phyloP scores from a whole-genome alignment of 2,113 vertebrate species.

The Okapia johnstoni region DNA sequence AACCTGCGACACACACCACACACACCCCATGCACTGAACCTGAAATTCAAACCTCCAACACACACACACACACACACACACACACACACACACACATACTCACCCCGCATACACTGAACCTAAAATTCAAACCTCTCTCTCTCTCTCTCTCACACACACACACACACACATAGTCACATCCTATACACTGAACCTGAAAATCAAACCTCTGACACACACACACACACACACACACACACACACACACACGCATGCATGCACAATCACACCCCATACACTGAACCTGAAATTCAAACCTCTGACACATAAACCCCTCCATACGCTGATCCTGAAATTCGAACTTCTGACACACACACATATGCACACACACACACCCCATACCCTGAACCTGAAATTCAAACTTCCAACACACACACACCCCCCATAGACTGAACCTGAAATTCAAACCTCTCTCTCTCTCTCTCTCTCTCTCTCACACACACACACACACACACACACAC shows the following conservation, averaged over 20 bases:
- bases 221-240: background rate
- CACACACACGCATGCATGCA: no score
- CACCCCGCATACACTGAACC: background rate
- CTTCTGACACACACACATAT: no score
- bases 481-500: background rate
- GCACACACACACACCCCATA: no score
- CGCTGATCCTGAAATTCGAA: background rate
- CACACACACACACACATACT: background rate
- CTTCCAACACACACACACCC: background rate
- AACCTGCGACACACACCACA: background rate
- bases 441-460: background rate
- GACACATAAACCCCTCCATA: background rate
- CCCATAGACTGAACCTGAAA: background rate
- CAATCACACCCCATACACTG: background rate
- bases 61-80: no score
- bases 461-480: no score
- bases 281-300: background rate
- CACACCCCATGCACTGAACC: no score
- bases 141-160: no score
- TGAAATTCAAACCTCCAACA: no score
- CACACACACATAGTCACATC: no score
- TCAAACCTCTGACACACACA: background rate
- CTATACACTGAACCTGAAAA: background rate
- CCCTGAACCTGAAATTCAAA: background rate
- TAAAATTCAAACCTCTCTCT: no score